Conservation (phyloP, 53 echinoderm and acorn worm species). For the Crossaster papposus region DNA sequence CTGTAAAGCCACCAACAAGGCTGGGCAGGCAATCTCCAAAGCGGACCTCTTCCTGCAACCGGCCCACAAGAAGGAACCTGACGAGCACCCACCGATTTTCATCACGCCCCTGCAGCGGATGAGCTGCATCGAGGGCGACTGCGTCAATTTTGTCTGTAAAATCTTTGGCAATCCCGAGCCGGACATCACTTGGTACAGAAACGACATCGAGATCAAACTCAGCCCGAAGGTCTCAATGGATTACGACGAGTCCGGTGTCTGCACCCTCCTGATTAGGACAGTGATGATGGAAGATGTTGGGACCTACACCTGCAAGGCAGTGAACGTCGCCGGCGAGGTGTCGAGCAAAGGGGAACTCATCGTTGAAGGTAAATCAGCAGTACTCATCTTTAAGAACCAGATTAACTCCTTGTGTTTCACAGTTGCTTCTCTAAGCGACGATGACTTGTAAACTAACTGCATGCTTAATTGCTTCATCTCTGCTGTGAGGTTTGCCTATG, state of each 20-base stretch:
- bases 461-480: conserved; percentile 2
- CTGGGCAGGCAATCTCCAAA: conserved; percentile 90
- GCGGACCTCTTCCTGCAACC: conserved; percentile 93
- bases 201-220: conserved; percentile 78
- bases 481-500: background rate
- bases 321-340: conserved; percentile 83
- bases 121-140: conserved; percentile 79
- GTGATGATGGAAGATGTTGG: conserved; percentile 72
- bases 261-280: conserved; percentile 81
- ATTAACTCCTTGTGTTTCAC: conserved; percentile 53
- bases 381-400: conserved; percentile 58
- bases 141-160: conserved; percentile 86
- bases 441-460: conserved; percentile 42
- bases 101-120: conserved; percentile 70
- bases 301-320: conserved; percentile 82
- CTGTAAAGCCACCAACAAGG: conserved; percentile 92
- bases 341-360: conserved; percentile 80
- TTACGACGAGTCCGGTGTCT: conserved; percentile 80
- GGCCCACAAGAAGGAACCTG: conserved; percentile 76
- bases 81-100: conserved; percentile 81
- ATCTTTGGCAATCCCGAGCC: conserved; percentile 85
- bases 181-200: conserved; percentile 90
- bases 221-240: conserved; percentile 77
- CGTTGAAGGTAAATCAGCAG: conserved; percentile 87
- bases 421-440: conserved; percentile 22